phyloP scores from a whole-genome alignment of 1,140 invertebrate genomes.

The Stegodyphus mimosarum region DNA sequence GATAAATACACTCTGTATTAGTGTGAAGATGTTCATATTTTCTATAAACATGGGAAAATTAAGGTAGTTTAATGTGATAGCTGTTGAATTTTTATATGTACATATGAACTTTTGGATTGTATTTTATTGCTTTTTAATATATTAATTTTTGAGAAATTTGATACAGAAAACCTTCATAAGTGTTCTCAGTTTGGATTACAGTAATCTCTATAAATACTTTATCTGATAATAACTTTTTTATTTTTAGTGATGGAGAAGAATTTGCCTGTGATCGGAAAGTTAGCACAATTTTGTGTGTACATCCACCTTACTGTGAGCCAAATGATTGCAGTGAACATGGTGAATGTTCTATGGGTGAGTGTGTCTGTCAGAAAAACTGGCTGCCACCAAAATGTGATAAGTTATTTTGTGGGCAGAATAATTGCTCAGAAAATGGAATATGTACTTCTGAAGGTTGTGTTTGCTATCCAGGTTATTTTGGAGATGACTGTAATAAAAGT shows the following conservation, averaged over 20 bases:
- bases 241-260: constrained; percentile 46
- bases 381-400: constrained; percentile 65
- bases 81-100: too few species aligned
- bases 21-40: too few species aligned
- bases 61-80: too few species aligned
- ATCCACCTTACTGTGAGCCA: constrained; percentile 65
- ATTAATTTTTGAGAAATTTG: too few species aligned
- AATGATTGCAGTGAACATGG: constrained; percentile 63
- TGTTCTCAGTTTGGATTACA: too few species aligned
- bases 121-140: too few species aligned
- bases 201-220: too few species aligned
- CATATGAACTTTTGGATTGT: too few species aligned
- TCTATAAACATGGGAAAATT: too few species aligned
- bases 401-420: constrained; percentile 64
- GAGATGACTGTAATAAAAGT: constrained; percentile 55
- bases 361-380: constrained; percentile 66
- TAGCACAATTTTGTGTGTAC: constrained; percentile 68
- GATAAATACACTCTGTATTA: too few species aligned
- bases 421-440: constrained; percentile 65
- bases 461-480: constrained; percentile 65
- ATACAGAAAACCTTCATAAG: too few species aligned
- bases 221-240: neutral
- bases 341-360: constrained; percentile 65
- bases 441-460: constrained; percentile 66
- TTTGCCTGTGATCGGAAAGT: constrained; percentile 67